Conservation (phyloP, 1,140 invertebrate species). For the Drosophila rufa region DNA sequence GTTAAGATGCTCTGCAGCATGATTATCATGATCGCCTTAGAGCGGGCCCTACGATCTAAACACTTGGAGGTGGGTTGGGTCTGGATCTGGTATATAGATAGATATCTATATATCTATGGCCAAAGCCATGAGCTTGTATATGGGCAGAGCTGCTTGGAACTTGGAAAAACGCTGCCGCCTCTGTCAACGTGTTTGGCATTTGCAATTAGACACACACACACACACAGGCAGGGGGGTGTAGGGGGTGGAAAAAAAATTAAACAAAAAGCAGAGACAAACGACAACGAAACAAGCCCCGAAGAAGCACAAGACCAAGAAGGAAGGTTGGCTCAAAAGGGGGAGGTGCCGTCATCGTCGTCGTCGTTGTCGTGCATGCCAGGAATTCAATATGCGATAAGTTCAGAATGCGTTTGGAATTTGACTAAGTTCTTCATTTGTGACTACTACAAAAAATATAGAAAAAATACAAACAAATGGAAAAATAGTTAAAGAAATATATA, state of each 20-base stretch:
- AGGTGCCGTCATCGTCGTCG: conserved; percentile 52
- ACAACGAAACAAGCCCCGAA: conserved; percentile 9
- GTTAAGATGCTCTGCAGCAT: conserved; percentile 28
- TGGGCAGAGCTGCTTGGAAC: conserved; percentile 67
- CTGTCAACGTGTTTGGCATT: conserved; percentile 73
- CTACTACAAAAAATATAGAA: conserved; percentile 1
- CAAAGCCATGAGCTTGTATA: conserved; percentile 28
- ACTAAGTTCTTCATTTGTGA: conserved; percentile 17
- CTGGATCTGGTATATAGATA: conserved; percentile 20
- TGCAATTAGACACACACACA: conserved; percentile 64
- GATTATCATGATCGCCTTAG: background rate
- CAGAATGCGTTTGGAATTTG: conserved; percentile 78
- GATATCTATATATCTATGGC: background rate
- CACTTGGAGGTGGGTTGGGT: conserved; percentile 11
- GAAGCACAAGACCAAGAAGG: conserved; percentile 37
- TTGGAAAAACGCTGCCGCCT: conserved; percentile 37
- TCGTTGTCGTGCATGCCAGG: conserved; percentile 55
- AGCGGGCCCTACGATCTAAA: conserved; percentile 5
- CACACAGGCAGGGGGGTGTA: background rate
- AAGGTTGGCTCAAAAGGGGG: conserved; percentile 25
- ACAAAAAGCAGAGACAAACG: conserved; percentile 13
- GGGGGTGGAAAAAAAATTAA: conserved; percentile 6
- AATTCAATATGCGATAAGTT: conserved; percentile 65
- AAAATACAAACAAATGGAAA: conserved; percentile 17
- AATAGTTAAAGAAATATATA: background rate